Evolutionary conservation across 23 tunicate genomes (phyloP).

Genomic region (Corella eumyota): DNA sequence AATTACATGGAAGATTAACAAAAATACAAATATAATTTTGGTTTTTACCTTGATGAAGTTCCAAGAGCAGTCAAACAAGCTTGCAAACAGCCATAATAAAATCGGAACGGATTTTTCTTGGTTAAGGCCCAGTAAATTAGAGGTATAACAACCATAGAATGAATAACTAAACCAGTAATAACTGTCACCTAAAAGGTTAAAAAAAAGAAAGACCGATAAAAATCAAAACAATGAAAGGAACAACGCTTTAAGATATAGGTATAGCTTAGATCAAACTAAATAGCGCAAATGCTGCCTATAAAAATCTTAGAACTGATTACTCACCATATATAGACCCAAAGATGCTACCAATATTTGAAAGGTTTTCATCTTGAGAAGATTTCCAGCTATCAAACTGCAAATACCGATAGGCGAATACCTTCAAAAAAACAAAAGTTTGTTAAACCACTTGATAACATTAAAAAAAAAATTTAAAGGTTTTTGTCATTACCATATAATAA

Average conservation of each 20-base stretch:
- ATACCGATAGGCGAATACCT: constrained; percentile 91
- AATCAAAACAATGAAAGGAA: not conserved
- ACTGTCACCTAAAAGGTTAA: constrained; percentile 50
- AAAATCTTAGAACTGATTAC: no score
- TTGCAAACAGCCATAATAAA: constrained; percentile 27
- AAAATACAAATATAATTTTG: not conserved
- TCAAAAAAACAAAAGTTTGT: not conserved
- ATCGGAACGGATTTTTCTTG: constrained; percentile 68
- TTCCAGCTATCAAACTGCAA: constrained; percentile 80
- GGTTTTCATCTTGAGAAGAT: constrained; percentile 42
- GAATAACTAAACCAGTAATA: constrained; percentile 57
- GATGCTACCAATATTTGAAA: constrained; percentile 15
- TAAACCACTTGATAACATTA: not conserved
- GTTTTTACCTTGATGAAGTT: constrained; percentile 56
- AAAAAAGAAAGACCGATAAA: not conserved
- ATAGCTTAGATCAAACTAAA: not conserved
- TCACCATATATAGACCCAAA: constrained; percentile 79
- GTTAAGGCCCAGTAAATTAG: constrained; percentile 52
- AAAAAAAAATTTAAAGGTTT: not conserved
- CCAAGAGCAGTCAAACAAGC: constrained; percentile 89
- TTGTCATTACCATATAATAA: constrained; percentile 62
- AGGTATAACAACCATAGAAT: constrained; percentile 48
- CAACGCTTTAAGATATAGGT: not conserved
- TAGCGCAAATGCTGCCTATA: constrained; percentile 1
- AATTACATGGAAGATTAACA: no score